Evolutionary conservation across 1,140 invertebrate species (phyloP), one percentile per base, ranked within the genome.

Genomic region (Papilio xuthus): DNA sequence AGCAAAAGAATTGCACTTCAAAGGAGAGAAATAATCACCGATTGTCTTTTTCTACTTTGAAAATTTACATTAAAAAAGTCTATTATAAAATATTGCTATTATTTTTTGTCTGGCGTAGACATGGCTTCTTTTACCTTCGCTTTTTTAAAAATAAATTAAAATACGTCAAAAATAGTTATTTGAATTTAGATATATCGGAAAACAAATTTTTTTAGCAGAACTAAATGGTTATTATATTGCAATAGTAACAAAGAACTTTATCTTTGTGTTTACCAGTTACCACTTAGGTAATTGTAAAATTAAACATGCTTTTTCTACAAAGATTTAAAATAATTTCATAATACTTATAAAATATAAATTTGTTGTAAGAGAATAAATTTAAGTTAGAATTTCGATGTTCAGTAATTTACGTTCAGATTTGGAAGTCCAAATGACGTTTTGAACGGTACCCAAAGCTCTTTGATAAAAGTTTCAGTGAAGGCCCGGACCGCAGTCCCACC

Each of bases 401-500:
- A 67, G 60, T 67, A 28, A 67, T 67, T 67, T 67, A 26, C 12
- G 60, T 67, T 67, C 26, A 32, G 26, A 13, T 26, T 53, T 60
- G 56, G 28, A 67, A 67, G 26, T 28, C 60, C 18, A 67, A 67
- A 67, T 67, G 60, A 28, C 26, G 4, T 67, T 67, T 7, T 12
- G 26, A 67, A 67, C 23, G 26, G 9, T 4, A 67, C 4, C 23
- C 13, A 67, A 67, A 67, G 26, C 60, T 28, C 12, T 67, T 28
- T 67, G 60, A 67, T 28, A 67, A 67, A 67, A 67, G 60, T 67
- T 67, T 67, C 60, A 67, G 60, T 67, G 26, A 67, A 67, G 13
- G 26, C 60, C 13, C 60, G 60, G 12, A 67, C 60, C 60, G 60
- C 60, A 32, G 26, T 67, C 60, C 13, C 60, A 28, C 26, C 60